Evolutionary conservation across 2,797 vertebrate genomes (phyloP), one percentile per base, ranked within the genome.

Genomic region (Setipinna tenuifilis): DNA sequence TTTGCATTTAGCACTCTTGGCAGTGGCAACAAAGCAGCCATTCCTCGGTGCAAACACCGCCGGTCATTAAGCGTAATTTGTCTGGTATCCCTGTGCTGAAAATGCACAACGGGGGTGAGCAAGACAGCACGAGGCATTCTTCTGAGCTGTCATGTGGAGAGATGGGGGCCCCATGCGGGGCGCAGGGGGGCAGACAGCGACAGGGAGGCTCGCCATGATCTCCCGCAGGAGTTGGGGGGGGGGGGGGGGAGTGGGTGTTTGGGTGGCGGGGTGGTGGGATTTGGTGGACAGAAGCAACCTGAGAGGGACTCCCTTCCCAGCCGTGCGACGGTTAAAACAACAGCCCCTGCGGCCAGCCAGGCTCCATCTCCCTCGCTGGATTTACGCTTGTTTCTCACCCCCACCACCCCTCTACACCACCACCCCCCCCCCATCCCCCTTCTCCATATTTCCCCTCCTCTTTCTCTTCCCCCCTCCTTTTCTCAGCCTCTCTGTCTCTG

Each of bases 21-120:
- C 91, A 92, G 84, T 61, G 90, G 90, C 91, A 92, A 92, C 88
- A 93, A 91, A 93, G 91, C 85, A 88, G 87, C 90, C 90, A 87
- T 93, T 92, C 91, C 88, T 92, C 87, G 87, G 71, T 92, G 90
- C 90, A 93, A 87, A 89, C 88, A 85, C 87, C 85, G 88, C 90
- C 90, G 62, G 87, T 94, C 91, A 92, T 94, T 95, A 96, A 95
- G 91, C 86, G 50, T 85, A 87, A 92, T 93, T 92, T 94, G 93
- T 95, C 95, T 96, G 94, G 91, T 93, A 93, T 94, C 93, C 91
- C 90, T 90, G 93, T 92, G 91, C 92, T 88, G 87, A 87, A 91
- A 94, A 92, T 44, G 92, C 91, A 94, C 92, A 93, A 93, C 94
- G 90, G 90, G 90, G 82, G 90, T 85, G 87, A 91, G 91, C 84